A percentile compares a stretch with the other conserved stretches of the same genome.
These are phyloP conservation scores for Taeniopygia guttata DNA, from an alignment of 2,797 vertebrate species.

Conservation along the genomic window DNA sequence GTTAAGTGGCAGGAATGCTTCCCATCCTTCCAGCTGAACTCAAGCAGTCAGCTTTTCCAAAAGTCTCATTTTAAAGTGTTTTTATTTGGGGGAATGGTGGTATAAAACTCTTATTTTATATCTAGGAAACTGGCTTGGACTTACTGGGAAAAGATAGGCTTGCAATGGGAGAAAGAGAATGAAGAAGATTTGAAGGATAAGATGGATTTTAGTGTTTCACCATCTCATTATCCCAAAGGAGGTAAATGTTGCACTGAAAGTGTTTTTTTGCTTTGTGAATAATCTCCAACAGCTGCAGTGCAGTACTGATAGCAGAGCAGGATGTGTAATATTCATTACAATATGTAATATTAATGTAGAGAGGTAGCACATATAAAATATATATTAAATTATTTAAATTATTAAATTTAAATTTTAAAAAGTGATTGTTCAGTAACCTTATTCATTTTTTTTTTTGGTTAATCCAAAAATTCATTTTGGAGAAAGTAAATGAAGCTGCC, in stretches of 20 bases:
- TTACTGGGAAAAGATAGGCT: conserved; percentile 87
- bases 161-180: conserved; percentile 95
- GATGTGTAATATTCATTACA: not conserved
- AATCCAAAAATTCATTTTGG: not conserved
- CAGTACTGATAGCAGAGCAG: not conserved
- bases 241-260: conserved; percentile 72
- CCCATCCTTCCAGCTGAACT: not conserved
- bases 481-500: not conserved
- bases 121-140: conserved; percentile 79
- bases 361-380: not conserved
- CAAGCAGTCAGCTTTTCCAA: not conserved
- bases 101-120: not conserved
- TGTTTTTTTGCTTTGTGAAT: not conserved
- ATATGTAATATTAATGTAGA: not conserved
- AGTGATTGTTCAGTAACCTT: not conserved
- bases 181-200: conserved; percentile 95
- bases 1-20: not conserved
- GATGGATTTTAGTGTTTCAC: conserved; percentile 84
- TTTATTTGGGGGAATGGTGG: not conserved
- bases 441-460: not conserved
- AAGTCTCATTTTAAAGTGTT: not conserved
- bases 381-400: not conserved
- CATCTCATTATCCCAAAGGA: conserved; percentile 82
- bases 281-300: not conserved
- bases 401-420: not conserved